Evolutionary conservation across 2,888 invertebrate species (phyloP).

Genomic region (Patella ulyssiponensis): DNA sequence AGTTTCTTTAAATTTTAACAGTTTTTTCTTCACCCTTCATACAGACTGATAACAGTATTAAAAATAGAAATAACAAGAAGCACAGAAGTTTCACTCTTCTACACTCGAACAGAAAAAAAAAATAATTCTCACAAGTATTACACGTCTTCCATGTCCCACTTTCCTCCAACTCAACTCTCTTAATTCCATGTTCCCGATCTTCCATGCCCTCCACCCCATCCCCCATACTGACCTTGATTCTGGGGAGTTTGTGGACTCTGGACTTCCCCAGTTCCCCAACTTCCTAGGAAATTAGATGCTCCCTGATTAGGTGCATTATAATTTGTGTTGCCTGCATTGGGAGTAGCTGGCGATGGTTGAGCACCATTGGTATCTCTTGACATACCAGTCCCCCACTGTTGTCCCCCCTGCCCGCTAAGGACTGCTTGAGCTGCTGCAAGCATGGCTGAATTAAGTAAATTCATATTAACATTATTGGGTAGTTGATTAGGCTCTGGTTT

Average conservation of each 20-base stretch:
- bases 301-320: conserved; percentile 29
- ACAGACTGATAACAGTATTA: too few species aligned
- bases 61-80: too few species aligned
- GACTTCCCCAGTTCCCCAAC: conserved; percentile 30
- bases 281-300: conserved; percentile 22
- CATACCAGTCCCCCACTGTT: conserved; percentile 31
- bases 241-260: conserved; percentile 30
- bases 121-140: too few species aligned
- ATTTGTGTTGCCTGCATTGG: conserved; percentile 27
- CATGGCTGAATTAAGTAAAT: conserved; percentile 62
- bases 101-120: too few species aligned
- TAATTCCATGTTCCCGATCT: conserved; percentile 41
- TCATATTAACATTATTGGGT: conserved; percentile 56
- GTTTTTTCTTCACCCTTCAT: too few species aligned
- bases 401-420: conserved; percentile 49
- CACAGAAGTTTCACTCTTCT: too few species aligned
- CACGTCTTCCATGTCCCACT: neutral
- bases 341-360: neutral
- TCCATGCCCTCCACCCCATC: conserved; percentile 37
- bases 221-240: conserved; percentile 36
- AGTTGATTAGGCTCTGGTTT: conserved; percentile 10
- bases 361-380: conserved; percentile 12
- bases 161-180: conserved; percentile 10
- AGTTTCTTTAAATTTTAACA: too few species aligned
- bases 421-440: conserved; percentile 65